Evolutionary conservation across 1,140 invertebrate genomes (phyloP).

Genomic region (Laupala kohalensis): DNA sequence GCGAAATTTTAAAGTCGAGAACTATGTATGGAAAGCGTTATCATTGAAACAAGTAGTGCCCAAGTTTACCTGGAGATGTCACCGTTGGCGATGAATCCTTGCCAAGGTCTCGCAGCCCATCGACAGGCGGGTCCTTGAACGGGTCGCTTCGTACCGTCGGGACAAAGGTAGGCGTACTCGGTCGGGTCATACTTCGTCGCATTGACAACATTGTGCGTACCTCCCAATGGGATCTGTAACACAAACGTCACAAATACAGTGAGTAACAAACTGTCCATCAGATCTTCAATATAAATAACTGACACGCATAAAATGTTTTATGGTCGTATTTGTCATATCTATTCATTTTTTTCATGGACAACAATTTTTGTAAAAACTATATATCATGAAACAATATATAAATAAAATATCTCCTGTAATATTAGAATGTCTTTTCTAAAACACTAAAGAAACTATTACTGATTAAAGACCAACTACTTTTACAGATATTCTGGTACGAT

Average conservation of each 20-base stretch:
- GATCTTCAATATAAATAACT: neutral
- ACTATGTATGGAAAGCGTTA: neutral
- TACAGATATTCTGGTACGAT: too few species aligned
- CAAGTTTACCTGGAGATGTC: conserved; percentile 3
- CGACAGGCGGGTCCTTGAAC: conserved; percentile 53
- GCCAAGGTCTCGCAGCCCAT: conserved; percentile 71
- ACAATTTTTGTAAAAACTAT: too few species aligned
- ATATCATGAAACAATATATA: too few species aligned
- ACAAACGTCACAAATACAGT: neutral
- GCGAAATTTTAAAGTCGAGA: neutral
- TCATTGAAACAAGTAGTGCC: too few species aligned
- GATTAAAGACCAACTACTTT: too few species aligned
- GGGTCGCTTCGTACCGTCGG: conserved; percentile 57
- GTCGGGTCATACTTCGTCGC: conserved; percentile 39
- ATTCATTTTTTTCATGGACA: too few species aligned
- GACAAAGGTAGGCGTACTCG: conserved; percentile 62
- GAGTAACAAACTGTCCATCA: neutral
- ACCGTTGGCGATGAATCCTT: conserved; percentile 45
- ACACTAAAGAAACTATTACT: too few species aligned
- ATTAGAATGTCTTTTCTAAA: too few species aligned
- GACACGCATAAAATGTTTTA: too few species aligned
- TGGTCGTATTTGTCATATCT: too few species aligned
- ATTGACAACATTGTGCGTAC: conserved; percentile 23
- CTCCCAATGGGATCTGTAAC: conserved; percentile 39
- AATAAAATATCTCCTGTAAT: too few species aligned